Evolutionary conservation across 2,888 invertebrate genomes (phyloP), one percentile per base, ranked within the genome.

Genomic region (Dryocosmus kuriphilus): DNA sequence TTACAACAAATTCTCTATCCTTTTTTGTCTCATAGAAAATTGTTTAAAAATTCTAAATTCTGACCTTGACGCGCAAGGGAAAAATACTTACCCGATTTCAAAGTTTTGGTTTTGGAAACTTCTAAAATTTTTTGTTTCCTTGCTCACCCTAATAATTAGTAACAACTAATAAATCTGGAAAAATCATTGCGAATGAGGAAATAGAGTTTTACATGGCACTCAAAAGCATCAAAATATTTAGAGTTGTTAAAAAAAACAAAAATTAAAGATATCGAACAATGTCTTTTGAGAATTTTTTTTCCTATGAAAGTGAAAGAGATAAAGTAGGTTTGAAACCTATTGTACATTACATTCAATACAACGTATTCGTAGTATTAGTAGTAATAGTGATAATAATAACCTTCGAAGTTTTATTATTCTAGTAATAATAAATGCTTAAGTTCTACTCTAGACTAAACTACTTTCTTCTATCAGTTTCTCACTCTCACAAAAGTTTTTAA

Each of bases 301-400:
- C 32, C 19, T 30, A n/a, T 32, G 32, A 22, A 11, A 35, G 5
- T n/a, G n/a, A 63, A 8, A 32, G 30, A 35, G 41, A 41, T 1
- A 16, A 6, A 41, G 16, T 41, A 41, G 4, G 41, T 41, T 41
- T 6, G 16, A 16, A 41, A 63, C 11, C n/a, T n/a, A n/a, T n/a
- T n/a, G n/a, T 22, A 63, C 35, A 35, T 63, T 35, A 63, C 63
- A 63, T 63, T 32, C 9, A 35, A 63, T 35, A 35, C 22, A 63
- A 3, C 35, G 22, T 63, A 35, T 63, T 63, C 11, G 22, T n/a
- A n/a, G 22, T 11, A n/a, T 35, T 35, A 38, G 11, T 27, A 63
- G 32, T 63, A 35, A 63, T 35, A 63, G 27, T 35, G 63, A 63
- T 63, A 63, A 63, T 63, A 63, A 63, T 35, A 63, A 63, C 32